Base-by-base conservation (phyloP, 2,113 vertebrate species). In the Saguinus imperator region DNA sequence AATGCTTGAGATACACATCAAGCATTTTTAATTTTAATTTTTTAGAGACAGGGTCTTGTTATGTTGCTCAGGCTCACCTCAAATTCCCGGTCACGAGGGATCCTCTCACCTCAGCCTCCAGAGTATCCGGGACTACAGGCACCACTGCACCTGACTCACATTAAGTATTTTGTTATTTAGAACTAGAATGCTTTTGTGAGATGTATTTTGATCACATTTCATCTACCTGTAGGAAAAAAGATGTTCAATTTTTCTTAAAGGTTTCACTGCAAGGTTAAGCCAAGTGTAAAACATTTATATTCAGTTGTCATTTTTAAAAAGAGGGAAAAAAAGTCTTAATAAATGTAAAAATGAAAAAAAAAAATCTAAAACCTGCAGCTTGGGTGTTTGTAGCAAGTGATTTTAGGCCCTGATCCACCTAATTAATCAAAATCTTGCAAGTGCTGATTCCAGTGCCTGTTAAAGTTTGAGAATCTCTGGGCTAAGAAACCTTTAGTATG, bases 161-260 rank as follows among this genome's bases (percentile, higher is more conserved):
- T 35, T 35, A 52, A 89, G 27, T 21, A 79, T 86, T 95, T 0
- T 50, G 64, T 81, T 81, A 77, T 37, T 58, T 81, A 87, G 94
- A 95, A 89, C 16, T 9, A 82, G 79, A 85, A 57, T 37, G 25
- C 10, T 35, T 91, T 87, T 88, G 37, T 45, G 72, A 88, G 50
- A 83, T 21, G 40, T 55, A n/a, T 75, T 92, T 76, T 45, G 20
- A 29, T 45, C 57, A 82, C 25, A 93, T 73, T n/a, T 61, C 40
- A 87, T 79, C n/a, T 80, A 89, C 75, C 82, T 83, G 90, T 48
- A 95, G 58, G 83, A 89, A 35, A 66, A 94, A 86, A 29, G 45
- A 57, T 76, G 32, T 50, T 83, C 35, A 52, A 29, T 70, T 94
- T 95, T 89, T 68, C 66, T 94, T 43, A 61, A 18, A 61, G 64